These are phyloP conservation scores for Propithecus perrieri DNA, from an alignment of 2,797 vertebrate species.

Conservation along the genomic window DNA sequence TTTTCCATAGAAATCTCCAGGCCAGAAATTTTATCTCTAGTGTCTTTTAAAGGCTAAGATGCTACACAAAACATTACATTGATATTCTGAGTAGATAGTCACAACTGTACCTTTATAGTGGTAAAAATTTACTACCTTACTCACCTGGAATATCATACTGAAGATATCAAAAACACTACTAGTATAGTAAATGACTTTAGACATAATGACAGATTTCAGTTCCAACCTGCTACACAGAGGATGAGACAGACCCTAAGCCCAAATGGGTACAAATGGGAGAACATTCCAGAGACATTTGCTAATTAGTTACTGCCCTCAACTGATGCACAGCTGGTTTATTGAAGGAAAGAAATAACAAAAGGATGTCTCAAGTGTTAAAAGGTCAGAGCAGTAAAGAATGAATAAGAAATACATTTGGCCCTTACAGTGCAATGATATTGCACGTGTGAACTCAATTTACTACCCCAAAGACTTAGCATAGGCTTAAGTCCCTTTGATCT, in stretches of 20 bases:
- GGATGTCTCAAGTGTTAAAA: constrained; percentile 57
- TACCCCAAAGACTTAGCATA: background rate
- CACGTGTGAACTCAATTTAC: constrained; percentile 63
- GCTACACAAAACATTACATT: background rate
- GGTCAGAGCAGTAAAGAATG: constrained; percentile 55
- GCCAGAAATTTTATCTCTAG: constrained; percentile 4
- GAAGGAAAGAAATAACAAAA: constrained; percentile 62
- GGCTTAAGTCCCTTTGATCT: constrained; percentile 73
- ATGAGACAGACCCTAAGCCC: background rate
- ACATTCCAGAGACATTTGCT: constrained; percentile 35
- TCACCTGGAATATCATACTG: background rate
- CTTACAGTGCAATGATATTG: constrained; percentile 61
- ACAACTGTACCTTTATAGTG: background rate
- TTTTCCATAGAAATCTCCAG: constrained; percentile 7
- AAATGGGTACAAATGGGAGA: constrained; percentile 16
- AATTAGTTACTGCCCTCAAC: constrained; percentile 58
- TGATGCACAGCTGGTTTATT: constrained; percentile 56
- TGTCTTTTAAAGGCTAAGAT: constrained; percentile 28
- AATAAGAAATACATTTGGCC: constrained; percentile 63
- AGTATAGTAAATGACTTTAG: background rate
- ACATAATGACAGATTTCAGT: background rate
- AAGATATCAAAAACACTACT: background rate
- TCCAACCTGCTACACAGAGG: background rate
- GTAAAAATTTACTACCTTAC: constrained; percentile 1
- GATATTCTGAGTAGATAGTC: background rate